phyloP scores from a whole-genome alignment of 2,113 vertebrate genomes.

The Datnioides undecimradiatus region DNA sequence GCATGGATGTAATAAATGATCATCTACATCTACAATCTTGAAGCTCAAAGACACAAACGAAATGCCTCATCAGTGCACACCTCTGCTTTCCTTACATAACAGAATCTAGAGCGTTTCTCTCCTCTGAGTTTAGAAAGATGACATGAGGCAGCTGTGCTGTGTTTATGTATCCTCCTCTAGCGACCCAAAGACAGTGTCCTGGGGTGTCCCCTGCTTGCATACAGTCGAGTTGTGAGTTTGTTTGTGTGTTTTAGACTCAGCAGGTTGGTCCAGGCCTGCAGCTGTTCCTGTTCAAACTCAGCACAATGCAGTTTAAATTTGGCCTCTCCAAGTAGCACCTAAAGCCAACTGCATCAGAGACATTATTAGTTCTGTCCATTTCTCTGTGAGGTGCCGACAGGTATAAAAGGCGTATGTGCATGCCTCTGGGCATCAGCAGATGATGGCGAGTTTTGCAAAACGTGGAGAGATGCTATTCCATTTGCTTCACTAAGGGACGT shows the following conservation, averaged over 20 bases:
- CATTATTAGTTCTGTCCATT: slow-evolving; percentile 27
- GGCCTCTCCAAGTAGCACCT: slow-evolving; percentile 65
- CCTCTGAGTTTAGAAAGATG: slow-evolving; percentile 53
- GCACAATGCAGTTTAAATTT: slow-evolving; percentile 67
- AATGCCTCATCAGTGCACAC: slow-evolving; percentile 39
- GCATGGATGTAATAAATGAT: neutral
- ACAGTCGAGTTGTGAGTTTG: slow-evolving; percentile 74
- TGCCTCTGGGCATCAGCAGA: slow-evolving; percentile 24
- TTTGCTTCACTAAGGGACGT: slow-evolving; percentile 37
- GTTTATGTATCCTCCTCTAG: slow-evolving; percentile 79
- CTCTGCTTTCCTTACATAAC: slow-evolving; percentile 62
- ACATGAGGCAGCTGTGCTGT: slow-evolving; percentile 82
- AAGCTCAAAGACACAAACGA: slow-evolving; percentile 6
- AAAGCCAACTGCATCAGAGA: slow-evolving; percentile 31
- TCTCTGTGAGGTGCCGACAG: slow-evolving; percentile 19
- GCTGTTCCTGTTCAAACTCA: slow-evolving; percentile 78
- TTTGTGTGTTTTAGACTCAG: slow-evolving; percentile 85
- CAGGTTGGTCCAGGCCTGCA: slow-evolving; percentile 76
- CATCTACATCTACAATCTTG: neutral
- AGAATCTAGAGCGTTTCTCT: slow-evolving; percentile 16
- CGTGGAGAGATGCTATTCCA: slow-evolving; percentile 33
- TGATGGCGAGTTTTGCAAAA: neutral
- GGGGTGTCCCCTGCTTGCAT: slow-evolving; percentile 74
- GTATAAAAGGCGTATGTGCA: slow-evolving; percentile 56
- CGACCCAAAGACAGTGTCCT: slow-evolving; percentile 72